Evolutionary conservation across 2,888 invertebrate species (phyloP).

Genomic region (Carterocephalus palaemon): DNA sequence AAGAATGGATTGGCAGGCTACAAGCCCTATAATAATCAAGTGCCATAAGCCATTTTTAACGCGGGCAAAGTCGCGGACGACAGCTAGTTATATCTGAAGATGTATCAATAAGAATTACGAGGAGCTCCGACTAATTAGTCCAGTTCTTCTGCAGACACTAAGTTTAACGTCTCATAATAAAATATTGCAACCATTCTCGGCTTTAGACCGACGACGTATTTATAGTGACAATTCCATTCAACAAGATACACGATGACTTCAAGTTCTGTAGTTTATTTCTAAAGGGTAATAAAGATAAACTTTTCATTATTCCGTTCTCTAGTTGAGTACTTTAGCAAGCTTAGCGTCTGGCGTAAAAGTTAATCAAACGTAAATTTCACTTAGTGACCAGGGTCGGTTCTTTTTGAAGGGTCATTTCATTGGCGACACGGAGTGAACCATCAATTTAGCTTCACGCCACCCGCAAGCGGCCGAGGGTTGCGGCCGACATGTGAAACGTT

Average conservation of each 20-base stretch:
- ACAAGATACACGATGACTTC: slow-evolving; percentile 12
- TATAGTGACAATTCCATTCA: slow-evolving; percentile 20
- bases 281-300: slow-evolving; percentile 9
- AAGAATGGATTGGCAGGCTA: too few species aligned
- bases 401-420: slow-evolving; percentile 76
- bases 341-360: slow-evolving; percentile 54
- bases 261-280: slow-evolving; percentile 8
- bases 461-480: slow-evolving; percentile 64
- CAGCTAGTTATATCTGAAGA: not conserved
- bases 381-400: slow-evolving; percentile 67
- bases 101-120: not conserved
- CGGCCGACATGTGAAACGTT: slow-evolving; percentile 71
- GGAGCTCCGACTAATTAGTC: slow-evolving; percentile 5
- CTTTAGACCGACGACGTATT: slow-evolving; percentile 12
- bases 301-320: slow-evolving; percentile 5
- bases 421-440: slow-evolving; percentile 74
- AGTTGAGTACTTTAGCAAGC: slow-evolving; percentile 25
- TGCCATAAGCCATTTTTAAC: too few species aligned
- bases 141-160: slow-evolving; percentile 9
- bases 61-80: too few species aligned
- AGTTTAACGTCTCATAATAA: slow-evolving; percentile 17
- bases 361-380: slow-evolving; percentile 76
- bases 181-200: slow-evolving; percentile 6
- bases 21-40: too few species aligned
- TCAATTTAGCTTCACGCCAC: slow-evolving; percentile 74